Conservation (phyloP, 1,140 invertebrate species). For the Apis florea region DNA sequence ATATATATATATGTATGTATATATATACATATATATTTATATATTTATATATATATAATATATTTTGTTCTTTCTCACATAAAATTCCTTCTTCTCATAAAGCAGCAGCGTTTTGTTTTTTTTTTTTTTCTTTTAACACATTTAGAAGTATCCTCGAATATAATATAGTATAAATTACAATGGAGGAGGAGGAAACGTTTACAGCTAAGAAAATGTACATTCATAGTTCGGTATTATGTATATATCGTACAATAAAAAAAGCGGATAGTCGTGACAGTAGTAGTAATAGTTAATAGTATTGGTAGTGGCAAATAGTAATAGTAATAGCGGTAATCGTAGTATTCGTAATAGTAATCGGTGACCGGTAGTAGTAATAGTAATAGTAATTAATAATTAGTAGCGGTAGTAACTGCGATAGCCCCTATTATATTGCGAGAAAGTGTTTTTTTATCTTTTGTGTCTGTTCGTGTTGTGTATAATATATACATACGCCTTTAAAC, state of each 20-base stretch:
- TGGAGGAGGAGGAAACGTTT: conserved; percentile 52
- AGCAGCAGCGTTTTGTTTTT: conserved; percentile 64
- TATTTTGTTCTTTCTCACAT: conserved; percentile 59
- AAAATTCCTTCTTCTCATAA: conserved; percentile 63
- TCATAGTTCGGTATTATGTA: conserved; percentile 68
- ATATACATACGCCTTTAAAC: conserved; percentile 17
- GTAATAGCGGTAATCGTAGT: conserved; percentile 35
- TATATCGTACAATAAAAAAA: conserved; percentile 75
- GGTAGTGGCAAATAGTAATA: conserved; percentile 54
- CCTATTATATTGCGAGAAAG: conserved; percentile 43
- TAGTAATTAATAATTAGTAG: conserved; percentile 45
- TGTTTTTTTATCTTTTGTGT: neutral
- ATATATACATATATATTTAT: conserved; percentile 47
- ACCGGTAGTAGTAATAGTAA: conserved; percentile 46
- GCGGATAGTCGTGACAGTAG: conserved; percentile 63
- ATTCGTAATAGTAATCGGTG: conserved; percentile 47
- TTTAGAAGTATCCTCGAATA: conserved; percentile 72
- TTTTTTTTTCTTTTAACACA: conserved; percentile 68
- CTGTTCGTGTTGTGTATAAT: neutral
- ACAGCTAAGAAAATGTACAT: conserved; percentile 74
- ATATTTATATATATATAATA: conserved; percentile 49
- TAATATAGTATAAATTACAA: conserved; percentile 67
- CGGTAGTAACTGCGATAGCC: conserved; percentile 54
- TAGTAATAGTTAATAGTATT: conserved; percentile 47
- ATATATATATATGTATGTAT: conserved; percentile 68